A percentile compares a stretch with the other conserved stretches of the same genome.
These are phyloP conservation scores for Euphydryas editha DNA, from an alignment of 2,888 invertebrate species.

Conservation along the genomic window DNA sequence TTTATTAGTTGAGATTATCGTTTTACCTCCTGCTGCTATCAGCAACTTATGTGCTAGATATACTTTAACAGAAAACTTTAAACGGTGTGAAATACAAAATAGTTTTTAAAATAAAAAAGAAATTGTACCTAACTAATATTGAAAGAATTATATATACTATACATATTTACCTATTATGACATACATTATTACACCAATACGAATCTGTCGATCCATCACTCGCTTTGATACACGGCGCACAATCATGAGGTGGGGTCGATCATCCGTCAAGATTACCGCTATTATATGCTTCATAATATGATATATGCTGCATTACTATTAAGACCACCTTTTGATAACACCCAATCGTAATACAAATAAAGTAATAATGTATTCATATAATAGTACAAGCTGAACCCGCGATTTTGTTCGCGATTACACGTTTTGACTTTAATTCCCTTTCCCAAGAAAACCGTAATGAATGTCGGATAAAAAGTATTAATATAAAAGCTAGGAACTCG, in stretches of 20 bases:
- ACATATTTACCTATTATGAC: not conserved
- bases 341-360: not conserved
- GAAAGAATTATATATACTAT: not conserved
- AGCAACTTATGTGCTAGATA: too few relatives aligned
- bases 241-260: conserved; percentile 9
- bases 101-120: too few relatives aligned
- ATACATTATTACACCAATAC: conserved; percentile 26
- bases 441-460: too few relatives aligned
- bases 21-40: too few relatives aligned
- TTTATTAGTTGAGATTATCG: too few relatives aligned
- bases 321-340: conserved; percentile 7
- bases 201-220: conserved; percentile 45
- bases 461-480: too few relatives aligned
- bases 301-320: conserved; percentile 2
- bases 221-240: conserved; percentile 4
- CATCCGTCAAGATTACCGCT: conserved; percentile 44
- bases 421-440: too few relatives aligned
- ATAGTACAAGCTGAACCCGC: not conserved
- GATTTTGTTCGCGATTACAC: too few relatives aligned
- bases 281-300: conserved; percentile 27
- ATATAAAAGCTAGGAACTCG: too few relatives aligned
- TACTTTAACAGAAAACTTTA: too few relatives aligned
- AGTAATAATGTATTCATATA: not conserved
- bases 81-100: too few relatives aligned
- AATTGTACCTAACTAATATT: too few relatives aligned